A percentile compares a stretch with the other conserved stretches of the same genome.
phyloP scores from a whole-genome alignment of 2,888 invertebrate genomes.

The Lasioglossum oenotherae region DNA sequence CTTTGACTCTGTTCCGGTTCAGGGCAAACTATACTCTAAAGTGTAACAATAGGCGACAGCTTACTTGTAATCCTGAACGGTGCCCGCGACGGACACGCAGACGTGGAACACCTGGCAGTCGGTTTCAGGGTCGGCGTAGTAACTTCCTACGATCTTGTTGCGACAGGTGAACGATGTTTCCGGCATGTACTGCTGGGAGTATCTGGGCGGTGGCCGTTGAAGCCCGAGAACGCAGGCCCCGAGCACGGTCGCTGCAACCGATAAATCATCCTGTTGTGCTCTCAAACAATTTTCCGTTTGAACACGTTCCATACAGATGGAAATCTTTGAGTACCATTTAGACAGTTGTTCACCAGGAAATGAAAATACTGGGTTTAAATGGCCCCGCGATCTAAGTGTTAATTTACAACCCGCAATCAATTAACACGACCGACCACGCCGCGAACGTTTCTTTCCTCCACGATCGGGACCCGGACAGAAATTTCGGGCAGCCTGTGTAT shows the following conservation, averaged over 20 bases:
- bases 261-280: constrained; percentile 1
- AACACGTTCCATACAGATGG: too few species aligned
- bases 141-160: constrained; percentile 94
- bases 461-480: too few species aligned
- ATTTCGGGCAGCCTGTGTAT: neutral
- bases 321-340: too few species aligned
- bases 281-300: too few species aligned
- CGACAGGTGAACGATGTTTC: constrained; percentile 91
- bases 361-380: neutral
- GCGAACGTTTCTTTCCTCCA: too few species aligned
- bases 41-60: constrained; percentile 21
- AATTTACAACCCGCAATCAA: neutral
- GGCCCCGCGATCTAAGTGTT: neutral
- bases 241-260: constrained; percentile 72
- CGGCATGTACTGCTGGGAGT: constrained; percentile 85
- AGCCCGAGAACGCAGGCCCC: constrained; percentile 79
- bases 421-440: neutral
- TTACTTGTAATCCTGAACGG: constrained; percentile 82
- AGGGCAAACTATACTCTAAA: neutral
- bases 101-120: constrained; percentile 96
- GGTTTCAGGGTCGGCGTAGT: constrained; percentile 94
- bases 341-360: neutral
- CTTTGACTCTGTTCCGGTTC: neutral
- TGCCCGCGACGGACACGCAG: constrained; percentile 93
- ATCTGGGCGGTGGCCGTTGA: constrained; percentile 84